Base-by-base conservation (phyloP, 2,113 vertebrate species). In the Petrocephalus zakoni region DNA sequence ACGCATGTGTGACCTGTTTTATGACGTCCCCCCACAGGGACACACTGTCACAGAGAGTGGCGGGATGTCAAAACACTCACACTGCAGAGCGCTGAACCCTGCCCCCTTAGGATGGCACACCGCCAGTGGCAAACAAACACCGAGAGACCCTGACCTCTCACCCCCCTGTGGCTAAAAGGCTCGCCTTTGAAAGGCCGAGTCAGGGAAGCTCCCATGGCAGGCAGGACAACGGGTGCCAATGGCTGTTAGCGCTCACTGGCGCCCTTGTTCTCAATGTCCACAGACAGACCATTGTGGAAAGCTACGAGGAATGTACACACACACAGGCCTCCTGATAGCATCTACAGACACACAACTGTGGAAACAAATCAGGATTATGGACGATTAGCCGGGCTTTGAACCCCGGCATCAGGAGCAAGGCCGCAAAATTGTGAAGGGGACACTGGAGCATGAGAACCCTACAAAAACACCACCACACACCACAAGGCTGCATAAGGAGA, bases 211-310 rank as follows among this genome's bases (percentile, higher is more conserved):
- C 87, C 64, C 13, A 53, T 55, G 29, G 52, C 51, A 56, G 68
- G 68, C 68, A 78, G 22, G 21, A 88, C 72, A 78, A 81, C 72
- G 29, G 11, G 72, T 34, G 34, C 87, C 53, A 49, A 78, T 88
- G 47, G 25, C 19, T 87, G n/a, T 21, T 19, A 17, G 53, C 34
- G 34, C 72, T 88, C 68, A 46, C 68, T 81, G 61, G 61, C 6
- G 47, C 29, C 64, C n/a, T 87, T 87, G 29, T 81, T 81, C 29
- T 52, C 55, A 29, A 15, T 6, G 19, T 34, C 64, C 87, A 88
- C 49, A 88, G 87, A 51, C 68, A 88, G 29, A 51, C 64, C 87
- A 78, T 87, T 87, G 87, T 87, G 49, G 47, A 19, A 29, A 53
- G 68, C 15, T 29, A 85, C 51, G n/a, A 46, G 25, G 49, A 81